Evolutionary conservation across 2,888 invertebrate species (phyloP).

Genomic region (Acanthosepion lycidas): DNA sequence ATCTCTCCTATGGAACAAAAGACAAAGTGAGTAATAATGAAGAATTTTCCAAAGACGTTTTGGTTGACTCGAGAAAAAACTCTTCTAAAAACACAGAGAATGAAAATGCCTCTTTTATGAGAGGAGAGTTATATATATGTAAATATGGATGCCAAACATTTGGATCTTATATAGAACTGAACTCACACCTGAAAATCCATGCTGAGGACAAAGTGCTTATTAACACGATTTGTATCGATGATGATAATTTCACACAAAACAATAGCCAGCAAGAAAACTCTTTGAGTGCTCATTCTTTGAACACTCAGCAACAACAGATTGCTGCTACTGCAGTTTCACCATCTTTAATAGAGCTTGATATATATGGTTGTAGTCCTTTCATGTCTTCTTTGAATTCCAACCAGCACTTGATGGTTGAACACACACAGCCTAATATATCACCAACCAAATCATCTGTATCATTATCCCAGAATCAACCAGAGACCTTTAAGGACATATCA

Average conservation of each 20-base stretch:
- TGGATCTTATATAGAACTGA: not conserved
- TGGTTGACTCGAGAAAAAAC: not conserved
- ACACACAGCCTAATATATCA: not conserved
- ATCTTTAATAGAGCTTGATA: not conserved
- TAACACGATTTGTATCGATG: not conserved
- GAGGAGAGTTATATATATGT: slow-evolving; percentile 39
- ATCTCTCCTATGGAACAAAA: not conserved
- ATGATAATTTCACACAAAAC: not conserved
- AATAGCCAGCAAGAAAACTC: not conserved
- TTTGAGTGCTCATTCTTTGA: not conserved
- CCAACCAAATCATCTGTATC: not conserved
- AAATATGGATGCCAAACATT: slow-evolving; percentile 41
- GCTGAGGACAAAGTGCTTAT: not conserved
- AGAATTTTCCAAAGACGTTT: not conserved
- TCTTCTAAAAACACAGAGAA: not conserved
- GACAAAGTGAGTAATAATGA: not conserved
- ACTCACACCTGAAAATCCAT: not conserved
- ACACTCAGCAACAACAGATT: not conserved
- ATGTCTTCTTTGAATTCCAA: not conserved
- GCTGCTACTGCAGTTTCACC: not conserved
- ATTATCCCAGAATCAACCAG: not conserved
- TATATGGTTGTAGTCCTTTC: not conserved
- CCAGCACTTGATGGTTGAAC: not conserved
- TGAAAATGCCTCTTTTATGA: not conserved
- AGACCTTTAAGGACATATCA: not conserved